phyloP scores from a whole-genome alignment of 2,888 invertebrate species.

The Thymelicus acteon region DNA sequence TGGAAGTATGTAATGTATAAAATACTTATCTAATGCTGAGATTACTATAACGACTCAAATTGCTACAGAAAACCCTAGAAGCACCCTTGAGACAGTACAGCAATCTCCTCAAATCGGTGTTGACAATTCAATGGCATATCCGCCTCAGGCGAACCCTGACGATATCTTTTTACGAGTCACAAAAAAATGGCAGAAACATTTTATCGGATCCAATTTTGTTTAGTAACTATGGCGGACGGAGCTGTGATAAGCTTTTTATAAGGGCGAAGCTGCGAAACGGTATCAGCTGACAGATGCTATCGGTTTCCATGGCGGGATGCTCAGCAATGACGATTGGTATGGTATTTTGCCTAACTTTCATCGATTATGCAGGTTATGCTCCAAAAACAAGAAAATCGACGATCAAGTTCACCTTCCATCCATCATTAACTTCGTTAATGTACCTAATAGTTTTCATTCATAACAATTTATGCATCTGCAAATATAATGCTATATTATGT shows the following conservation, averaged over 20 bases:
- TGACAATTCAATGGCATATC: conserved; percentile 70
- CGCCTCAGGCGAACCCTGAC: conserved; percentile 55
- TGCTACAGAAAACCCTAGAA: conserved; percentile 4
- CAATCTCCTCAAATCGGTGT: conserved; percentile 60
- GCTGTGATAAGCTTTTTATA: conserved; percentile 71
- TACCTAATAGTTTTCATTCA: too few relatives aligned
- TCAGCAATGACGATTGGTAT: background rate
- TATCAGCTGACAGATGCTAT: conserved; percentile 7
- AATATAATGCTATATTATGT: background rate
- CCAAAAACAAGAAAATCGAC: too few relatives aligned
- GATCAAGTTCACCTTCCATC: background rate
- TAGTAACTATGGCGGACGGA: conserved; percentile 67
- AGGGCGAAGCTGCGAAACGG: conserved; percentile 52
- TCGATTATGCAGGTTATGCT: too few relatives aligned
- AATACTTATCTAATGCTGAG: background rate
- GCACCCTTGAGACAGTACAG: conserved; percentile 5
- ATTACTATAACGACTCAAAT: background rate
- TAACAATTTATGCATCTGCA: too few relatives aligned
- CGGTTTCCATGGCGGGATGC: background rate
- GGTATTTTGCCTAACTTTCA: background rate
- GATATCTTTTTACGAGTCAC: conserved; percentile 67
- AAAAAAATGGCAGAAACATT: conserved; percentile 64
- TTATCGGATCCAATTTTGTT: conserved; percentile 72
- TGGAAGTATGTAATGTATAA: too few relatives aligned
- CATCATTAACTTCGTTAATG: too few relatives aligned